Evolutionary conservation across 1,140 invertebrate genomes (phyloP), one percentile per base, ranked within the genome.

Genomic region (Panagrolaimus sp.): DNA sequence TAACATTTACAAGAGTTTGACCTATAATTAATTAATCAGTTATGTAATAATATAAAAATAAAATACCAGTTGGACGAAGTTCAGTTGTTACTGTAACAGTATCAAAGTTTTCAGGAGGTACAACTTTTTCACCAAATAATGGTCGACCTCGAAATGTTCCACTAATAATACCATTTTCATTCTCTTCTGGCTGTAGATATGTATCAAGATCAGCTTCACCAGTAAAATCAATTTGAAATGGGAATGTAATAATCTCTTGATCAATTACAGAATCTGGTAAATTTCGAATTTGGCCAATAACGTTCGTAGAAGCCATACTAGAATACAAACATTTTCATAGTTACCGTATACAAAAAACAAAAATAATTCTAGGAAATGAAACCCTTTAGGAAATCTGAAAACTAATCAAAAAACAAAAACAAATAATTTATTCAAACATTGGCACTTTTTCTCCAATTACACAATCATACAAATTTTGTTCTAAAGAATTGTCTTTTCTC

Each of bases 91-190:
- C 52, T n/a, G 28, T 28, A 12, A 58, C 28, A 12, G n/a, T 58
- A 21, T 58, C 21, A 58, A 21, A 58, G 12, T 28, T 28, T 21
- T 58, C 52, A 6, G 52, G 52, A 2, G 52, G 52, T 58, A 28
- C 14, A 21, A 58, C 52, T 12, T 12, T 28, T 21, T 58, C 52
- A 26, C 52, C 52, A 58, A 26, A 58, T 28, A 58, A 58, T 12
- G 28, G 10, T 21, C 52, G 52, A 2, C 52, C 52, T 21, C 63
- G 43, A 43, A 65, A 44, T 17, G 63, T 65, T 10, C 63, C 21
- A 65, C 17, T 32, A n/a, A 43, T 65, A 24, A 65, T 24, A 26
- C 43, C 43, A 43, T 21, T 24, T 65, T 44, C 43, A 24, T 21
- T 38, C 1, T 21, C 32, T 65, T 65, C 63, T 5, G 63, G 21